Conservation (phyloP, 2,113 vertebrate genomes). For the Greenwoodochromis staneri region DNA sequence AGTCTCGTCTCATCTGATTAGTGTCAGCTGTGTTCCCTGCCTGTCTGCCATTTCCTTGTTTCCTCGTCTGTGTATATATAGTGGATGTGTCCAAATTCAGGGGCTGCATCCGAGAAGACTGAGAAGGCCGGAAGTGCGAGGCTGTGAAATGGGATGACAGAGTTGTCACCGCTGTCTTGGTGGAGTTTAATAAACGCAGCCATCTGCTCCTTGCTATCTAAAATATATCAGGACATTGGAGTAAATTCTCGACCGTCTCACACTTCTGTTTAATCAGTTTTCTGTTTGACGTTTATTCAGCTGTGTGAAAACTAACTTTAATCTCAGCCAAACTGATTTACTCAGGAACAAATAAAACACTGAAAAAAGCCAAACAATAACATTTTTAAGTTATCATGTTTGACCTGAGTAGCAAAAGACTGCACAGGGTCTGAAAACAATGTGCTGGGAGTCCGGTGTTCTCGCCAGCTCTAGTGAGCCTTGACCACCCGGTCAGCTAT, state of each 20-base stretch:
- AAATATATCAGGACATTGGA: neutral
- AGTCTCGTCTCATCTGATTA: neutral
- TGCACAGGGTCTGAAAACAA: neutral
- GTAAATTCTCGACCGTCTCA: neutral
- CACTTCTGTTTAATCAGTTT: neutral
- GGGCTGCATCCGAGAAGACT: neutral
- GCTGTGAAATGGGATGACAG: neutral
- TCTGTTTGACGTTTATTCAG: neutral
- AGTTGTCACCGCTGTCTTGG: neutral
- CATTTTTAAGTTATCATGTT: neutral
- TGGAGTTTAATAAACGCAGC: neutral
- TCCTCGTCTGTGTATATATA: neutral
- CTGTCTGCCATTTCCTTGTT: neutral
- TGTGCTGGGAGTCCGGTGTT: neutral
- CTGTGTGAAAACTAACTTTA: neutral
- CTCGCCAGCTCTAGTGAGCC: neutral
- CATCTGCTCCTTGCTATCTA: neutral
- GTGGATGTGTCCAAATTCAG: neutral
- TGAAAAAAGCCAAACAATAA: neutral
- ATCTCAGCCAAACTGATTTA: neutral
- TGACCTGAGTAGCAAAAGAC: neutral
- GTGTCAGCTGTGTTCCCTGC: neutral
- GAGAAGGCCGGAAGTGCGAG: neutral
- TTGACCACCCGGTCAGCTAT: neutral
- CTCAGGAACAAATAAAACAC: neutral